phyloP scores from a whole-genome alignment of 2,797 vertebrate genomes.

The Cuculus canorus region DNA sequence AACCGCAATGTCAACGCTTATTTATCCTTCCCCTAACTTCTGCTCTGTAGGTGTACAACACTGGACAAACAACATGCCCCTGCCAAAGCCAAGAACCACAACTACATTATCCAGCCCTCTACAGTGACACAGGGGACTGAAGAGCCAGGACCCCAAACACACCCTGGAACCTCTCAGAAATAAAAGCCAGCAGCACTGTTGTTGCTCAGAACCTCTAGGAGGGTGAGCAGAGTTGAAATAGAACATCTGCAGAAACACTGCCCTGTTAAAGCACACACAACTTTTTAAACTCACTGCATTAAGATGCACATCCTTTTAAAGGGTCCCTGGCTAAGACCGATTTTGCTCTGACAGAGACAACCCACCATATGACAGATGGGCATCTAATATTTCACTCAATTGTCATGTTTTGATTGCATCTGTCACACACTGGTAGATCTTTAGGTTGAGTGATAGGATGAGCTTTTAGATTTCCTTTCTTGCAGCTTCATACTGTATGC shows the following conservation, averaged over 20 bases:
- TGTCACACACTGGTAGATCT: conserved; percentile 15
- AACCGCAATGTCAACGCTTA: fast-evolving
- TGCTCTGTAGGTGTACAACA: background rate
- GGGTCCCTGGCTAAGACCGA: background rate
- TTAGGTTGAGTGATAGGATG: conserved; percentile 14
- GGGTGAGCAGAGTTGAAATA: background rate
- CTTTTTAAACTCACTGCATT: background rate
- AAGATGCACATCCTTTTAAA: background rate
- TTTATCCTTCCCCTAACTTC: background rate
- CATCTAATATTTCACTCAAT: background rate
- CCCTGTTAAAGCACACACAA: background rate
- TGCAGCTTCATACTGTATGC: background rate
- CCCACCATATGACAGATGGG: background rate
- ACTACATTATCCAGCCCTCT: background rate
- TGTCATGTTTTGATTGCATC: conserved; percentile 56
- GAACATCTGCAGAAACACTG: background rate
- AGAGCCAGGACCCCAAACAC: background rate
- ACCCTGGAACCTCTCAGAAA: fast-evolving
- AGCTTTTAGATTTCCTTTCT: conserved; percentile 43
- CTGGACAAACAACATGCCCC: background rate
- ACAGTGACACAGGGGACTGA: fast-evolving
- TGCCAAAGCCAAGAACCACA: background rate
- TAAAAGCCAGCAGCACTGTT: background rate
- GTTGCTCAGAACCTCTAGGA: background rate
- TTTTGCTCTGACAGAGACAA: conserved; percentile 12